Evolutionary conservation across 2,113 vertebrate species (phyloP).

Genomic region (Promerops cafer): DNA sequence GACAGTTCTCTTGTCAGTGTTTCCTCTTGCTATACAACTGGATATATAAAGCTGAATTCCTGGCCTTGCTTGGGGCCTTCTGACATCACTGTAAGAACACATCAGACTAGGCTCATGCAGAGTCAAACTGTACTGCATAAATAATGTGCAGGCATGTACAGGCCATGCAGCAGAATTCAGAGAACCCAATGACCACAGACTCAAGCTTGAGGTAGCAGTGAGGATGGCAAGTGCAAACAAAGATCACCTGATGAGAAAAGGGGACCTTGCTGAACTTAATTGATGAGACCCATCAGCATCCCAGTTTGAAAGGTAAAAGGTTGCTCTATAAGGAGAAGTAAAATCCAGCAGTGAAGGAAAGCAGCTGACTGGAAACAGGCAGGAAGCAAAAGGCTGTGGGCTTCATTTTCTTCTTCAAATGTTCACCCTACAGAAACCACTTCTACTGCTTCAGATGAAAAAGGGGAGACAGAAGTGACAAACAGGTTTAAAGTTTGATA

Average conservation of each 20-base stretch:
- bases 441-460: not conserved
- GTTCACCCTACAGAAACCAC: not conserved
- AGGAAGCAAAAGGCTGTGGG: fast-evolving
- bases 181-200: not conserved
- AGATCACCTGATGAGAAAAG: not conserved
- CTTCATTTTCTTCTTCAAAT: not conserved
- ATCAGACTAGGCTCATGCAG: not conserved
- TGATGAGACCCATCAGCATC: not conserved
- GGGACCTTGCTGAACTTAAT: not conserved
- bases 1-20: not conserved
- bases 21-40: not conserved
- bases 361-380: not conserved
- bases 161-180: not conserved
- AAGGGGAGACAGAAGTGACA: not conserved
- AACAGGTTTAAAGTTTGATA: not conserved
- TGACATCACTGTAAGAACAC: not conserved
- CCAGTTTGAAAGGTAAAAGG: not conserved
- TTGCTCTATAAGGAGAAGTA: not conserved
- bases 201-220: not conserved
- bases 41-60: not conserved
- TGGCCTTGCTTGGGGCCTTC: not conserved
- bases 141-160: not conserved
- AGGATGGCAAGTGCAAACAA: not conserved
- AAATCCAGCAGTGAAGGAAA: not conserved
- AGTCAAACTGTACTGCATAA: not conserved